Percentiles rank a stretch among this genome's conserved stretches.
Conservation (phyloP, 2,888 invertebrate species). For the Phaonia tiefii region DNA sequence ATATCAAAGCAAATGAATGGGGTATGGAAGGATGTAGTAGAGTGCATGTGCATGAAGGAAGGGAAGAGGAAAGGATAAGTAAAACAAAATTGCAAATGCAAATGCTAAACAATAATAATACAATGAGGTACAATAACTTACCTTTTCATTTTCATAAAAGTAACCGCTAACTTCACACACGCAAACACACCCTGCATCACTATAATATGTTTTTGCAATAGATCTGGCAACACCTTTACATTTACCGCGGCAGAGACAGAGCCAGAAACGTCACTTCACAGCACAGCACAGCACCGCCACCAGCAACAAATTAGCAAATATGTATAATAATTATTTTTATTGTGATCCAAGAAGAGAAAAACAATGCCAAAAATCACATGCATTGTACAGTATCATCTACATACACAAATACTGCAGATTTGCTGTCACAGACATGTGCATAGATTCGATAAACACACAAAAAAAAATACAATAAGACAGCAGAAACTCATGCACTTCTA, state of each 20-base stretch:
- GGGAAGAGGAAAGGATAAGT: background rate
- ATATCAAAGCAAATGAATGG: constrained; percentile 45
- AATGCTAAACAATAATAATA: constrained; percentile 42
- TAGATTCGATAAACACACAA: background rate
- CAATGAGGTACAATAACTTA: background rate
- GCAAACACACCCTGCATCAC: background rate
- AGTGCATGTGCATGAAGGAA: too few species aligned
- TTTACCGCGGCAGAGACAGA: background rate
- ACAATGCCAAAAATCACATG: background rate
- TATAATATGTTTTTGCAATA: background rate
- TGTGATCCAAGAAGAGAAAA: constrained; percentile 6
- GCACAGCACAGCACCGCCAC: background rate
- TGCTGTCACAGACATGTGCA: constrained; percentile 8
- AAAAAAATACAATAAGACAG: too few species aligned
- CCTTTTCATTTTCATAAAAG: background rate
- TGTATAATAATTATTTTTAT: constrained; percentile 29
- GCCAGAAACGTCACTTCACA: background rate
- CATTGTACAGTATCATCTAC: constrained; percentile 19
- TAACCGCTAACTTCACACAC: background rate
- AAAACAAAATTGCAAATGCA: constrained; percentile 54
- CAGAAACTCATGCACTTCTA: too few species aligned
- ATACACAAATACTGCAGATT: constrained; percentile 8
- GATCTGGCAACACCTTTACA: background rate
- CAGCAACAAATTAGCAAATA: constrained; percentile 15
- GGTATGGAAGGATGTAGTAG: background rate